These are phyloP conservation scores for Oligia strigilis DNA, from an alignment of 2,888 invertebrate genomes.

Conservation along the genomic window DNA sequence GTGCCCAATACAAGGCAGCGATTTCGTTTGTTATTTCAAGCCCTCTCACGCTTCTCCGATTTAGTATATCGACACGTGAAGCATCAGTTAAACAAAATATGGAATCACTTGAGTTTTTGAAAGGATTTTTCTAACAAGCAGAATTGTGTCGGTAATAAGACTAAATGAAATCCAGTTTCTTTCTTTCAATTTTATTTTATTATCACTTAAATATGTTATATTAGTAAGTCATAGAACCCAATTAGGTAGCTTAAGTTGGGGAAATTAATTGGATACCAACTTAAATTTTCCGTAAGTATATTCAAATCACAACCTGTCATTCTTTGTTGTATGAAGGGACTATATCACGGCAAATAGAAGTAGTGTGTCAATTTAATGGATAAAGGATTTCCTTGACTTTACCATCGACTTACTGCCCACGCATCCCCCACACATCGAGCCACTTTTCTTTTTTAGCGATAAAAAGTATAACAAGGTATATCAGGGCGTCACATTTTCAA, in stretches of 20 bases:
- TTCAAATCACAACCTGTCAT: not conserved
- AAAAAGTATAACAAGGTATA: conserved; percentile 68
- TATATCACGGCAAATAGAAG: not conserved
- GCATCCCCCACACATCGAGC: not conserved
- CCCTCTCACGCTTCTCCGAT: conserved; percentile 84
- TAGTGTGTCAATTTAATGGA: not conserved
- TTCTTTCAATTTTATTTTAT: not conserved
- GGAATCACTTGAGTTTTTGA: conserved; percentile 74
- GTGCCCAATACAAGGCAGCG: conserved; percentile 86
- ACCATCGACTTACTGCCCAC: not conserved
- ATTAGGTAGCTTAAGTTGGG: not conserved
- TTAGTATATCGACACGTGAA: conserved; percentile 85
- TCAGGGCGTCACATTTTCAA: conserved; percentile 73
- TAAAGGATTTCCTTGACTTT: no score
- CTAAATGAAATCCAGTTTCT: not conserved
- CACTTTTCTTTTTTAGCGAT: conserved; percentile 52
- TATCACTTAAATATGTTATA: not conserved
- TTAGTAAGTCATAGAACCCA: no score
- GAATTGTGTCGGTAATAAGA: not conserved
- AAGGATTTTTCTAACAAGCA: conserved; percentile 7
- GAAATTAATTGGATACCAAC: not conserved
- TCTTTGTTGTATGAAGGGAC: not conserved
- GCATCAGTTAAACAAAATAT: conserved; percentile 84
- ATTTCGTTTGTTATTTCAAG: conserved; percentile 89
- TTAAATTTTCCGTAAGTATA: not conserved